Base-by-base conservation (phyloP, 2,113 vertebrate species). In the Sporophila hypoxantha region DNA sequence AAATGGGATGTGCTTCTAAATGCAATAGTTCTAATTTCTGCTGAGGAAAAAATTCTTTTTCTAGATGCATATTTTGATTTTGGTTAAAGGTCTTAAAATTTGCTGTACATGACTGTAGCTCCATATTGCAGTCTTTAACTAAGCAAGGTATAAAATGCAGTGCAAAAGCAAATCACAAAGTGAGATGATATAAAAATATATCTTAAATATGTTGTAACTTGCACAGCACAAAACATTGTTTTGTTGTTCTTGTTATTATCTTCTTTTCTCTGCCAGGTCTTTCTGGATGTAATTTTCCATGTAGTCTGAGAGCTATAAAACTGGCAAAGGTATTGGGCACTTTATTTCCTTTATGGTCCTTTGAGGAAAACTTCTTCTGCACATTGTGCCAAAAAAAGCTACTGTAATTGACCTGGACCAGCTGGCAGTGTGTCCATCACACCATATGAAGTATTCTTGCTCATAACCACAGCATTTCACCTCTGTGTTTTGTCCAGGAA, bases 1-100 rank as follows among this genome's bases (percentile, higher is more conserved):
- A 95, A 96, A 89, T 74, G 76, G 93, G 90, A 89, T 69, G 27
- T 91, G 86, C 67, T 92, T 88, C 92, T 88, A 92, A 94, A 96
- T 81, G 76, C 73, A 88, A 81, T 60, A 75, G 66, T 92, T 91
- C 91, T 95, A 89, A 90, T 95, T 95, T 95, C 83, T 94, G 50
- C 70, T 61, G n/a, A 52, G 66, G 56, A 82, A 92, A 57, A 46
- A 64, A 67, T 1, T 75, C 7, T 75, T 84, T 91, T 91, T 83
- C 67, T 79, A 56, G 53, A 75, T 55, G 30, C 47, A 73, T 84
- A 80, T 75, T 78, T 52, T 61, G 34, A 59, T 42, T 89, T 92
- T 53, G 36, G 30, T 82, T 82, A 88, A 88, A 82, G 42, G 57
- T 57, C 50, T 89, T 85, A 73, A 84, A 50, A 87, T 76, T 59